A percentile compares a stretch with the other conserved stretches of the same genome.
These are phyloP conservation scores for Drosophila meridionalis DNA, from an alignment of 2,888 invertebrate genomes.

Conservation along the genomic window DNA sequence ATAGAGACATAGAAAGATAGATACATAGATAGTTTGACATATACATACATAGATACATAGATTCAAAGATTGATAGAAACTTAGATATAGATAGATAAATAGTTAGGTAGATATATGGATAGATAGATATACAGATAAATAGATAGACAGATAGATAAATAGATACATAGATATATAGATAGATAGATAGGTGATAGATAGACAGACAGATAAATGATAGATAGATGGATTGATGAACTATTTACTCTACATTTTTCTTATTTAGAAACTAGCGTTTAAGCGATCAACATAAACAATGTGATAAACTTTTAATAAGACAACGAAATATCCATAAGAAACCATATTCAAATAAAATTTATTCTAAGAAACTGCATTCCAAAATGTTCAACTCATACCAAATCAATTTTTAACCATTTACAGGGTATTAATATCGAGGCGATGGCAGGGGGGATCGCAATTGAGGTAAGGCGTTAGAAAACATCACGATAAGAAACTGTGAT, in stretches of 20 bases:
- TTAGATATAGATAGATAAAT: neutral
- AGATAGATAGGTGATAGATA: neutral
- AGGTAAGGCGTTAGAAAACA: slow-evolving; percentile 73
- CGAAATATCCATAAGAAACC: too few relatives aligned
- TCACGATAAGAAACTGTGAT: slow-evolving; percentile 80
- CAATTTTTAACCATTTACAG: neutral
- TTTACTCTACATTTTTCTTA: too few relatives aligned
- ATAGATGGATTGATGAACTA: neutral
- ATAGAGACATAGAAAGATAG: neutral
- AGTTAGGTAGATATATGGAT: neutral
- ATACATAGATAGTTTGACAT: neutral
- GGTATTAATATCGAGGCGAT: slow-evolving; percentile 27
- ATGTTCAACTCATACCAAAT: neutral
- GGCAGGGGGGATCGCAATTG: slow-evolving; percentile 67
- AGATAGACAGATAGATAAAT: neutral
- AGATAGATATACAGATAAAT: neutral
- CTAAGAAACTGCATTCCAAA: neutral
- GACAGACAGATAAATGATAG: neutral
- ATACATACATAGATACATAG: neutral
- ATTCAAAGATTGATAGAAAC: neutral
- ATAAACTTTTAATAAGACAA: too few relatives aligned
- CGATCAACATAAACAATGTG: too few relatives aligned
- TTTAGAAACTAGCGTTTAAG: too few relatives aligned
- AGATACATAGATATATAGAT: neutral
- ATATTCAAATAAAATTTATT: neutral